phyloP scores from a whole-genome alignment of 2,113 vertebrate genomes.

The Indri indri region DNA sequence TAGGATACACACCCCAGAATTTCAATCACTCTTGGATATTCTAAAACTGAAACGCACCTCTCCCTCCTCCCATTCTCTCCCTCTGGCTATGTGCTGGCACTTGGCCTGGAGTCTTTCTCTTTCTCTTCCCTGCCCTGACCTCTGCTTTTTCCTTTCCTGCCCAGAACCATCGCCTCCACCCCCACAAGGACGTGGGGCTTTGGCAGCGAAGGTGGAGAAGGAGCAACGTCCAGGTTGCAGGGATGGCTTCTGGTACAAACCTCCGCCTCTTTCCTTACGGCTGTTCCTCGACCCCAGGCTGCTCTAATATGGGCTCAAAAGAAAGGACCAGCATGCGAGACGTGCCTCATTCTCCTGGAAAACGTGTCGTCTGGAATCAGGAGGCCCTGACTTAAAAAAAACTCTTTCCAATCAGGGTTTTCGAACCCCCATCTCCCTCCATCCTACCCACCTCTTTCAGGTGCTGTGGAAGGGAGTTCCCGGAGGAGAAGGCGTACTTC shows the following conservation, averaged over 20 bases:
- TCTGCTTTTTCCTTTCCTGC: neutral
- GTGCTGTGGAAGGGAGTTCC: slow-evolving; percentile 83
- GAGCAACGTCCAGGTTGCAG: fast-evolving
- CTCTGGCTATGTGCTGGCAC: neutral
- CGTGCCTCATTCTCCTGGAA: neutral
- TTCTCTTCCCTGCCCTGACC: neutral
- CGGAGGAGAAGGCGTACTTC: slow-evolving; percentile 73
- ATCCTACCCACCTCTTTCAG: slow-evolving; percentile 84
- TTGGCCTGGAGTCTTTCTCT: neutral
- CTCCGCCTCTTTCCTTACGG: neutral
- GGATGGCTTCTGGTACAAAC: neutral
- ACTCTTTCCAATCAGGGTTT: neutral
- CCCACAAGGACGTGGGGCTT: neutral
- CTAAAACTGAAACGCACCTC: neutral
- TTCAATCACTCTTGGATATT: neutral
- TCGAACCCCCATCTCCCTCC: fast-evolving
- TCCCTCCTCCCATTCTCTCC: fast-evolving
- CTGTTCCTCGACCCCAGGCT: neutral
- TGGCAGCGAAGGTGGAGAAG: neutral
- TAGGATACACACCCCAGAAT: neutral
- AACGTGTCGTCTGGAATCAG: fast-evolving
- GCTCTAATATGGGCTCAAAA: neutral
- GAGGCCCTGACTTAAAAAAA: neutral
- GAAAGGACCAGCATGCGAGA: fast-evolving
- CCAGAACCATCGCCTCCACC: neutral